These are phyloP conservation scores for Ochropleura leucogaster DNA, from an alignment of 2,888 invertebrate species.

Conservation along the genomic window DNA sequence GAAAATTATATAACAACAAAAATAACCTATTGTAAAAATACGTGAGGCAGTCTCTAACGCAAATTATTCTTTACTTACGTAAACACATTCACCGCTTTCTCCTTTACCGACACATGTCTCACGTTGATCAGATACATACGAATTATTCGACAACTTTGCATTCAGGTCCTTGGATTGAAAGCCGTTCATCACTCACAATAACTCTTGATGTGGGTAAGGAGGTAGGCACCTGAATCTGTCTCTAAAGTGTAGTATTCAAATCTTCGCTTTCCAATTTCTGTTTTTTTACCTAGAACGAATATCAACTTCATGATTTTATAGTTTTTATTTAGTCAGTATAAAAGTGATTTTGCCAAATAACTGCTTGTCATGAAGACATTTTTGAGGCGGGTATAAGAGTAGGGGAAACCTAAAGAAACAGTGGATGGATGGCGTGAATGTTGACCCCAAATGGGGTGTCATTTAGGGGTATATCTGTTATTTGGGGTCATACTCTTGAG, in stretches of 20 bases:
- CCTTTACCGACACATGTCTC: constrained; percentile 24
- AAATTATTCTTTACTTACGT: constrained; percentile 1
- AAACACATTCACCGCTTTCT: constrained; percentile 17
- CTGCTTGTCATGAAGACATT: background rate
- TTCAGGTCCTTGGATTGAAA: constrained; percentile 61
- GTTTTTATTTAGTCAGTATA: background rate
- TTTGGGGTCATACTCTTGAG: too few relatives aligned
- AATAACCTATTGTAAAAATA: background rate
- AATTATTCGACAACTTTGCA: constrained; percentile 49
- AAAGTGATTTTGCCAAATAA: background rate
- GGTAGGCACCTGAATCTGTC: background rate
- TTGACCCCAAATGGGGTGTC: too few relatives aligned
- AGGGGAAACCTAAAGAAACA: too few relatives aligned
- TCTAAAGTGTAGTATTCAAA: background rate
- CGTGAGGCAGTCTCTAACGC: background rate
- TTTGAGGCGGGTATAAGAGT: background rate
- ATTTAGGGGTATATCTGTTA: too few relatives aligned
- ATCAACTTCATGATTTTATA: background rate
- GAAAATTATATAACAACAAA: background rate
- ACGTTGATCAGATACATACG: constrained; percentile 62
- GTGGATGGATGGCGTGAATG: too few relatives aligned
- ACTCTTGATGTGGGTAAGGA: constrained; percentile 19
- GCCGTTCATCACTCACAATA: constrained; percentile 67
- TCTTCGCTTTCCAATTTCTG: background rate
- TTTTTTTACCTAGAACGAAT: background rate